Percentiles rank a stretch among this genome's conserved stretches.
Conservation (phyloP, 2,888 invertebrate genomes). For the Thymelicus lineola region DNA sequence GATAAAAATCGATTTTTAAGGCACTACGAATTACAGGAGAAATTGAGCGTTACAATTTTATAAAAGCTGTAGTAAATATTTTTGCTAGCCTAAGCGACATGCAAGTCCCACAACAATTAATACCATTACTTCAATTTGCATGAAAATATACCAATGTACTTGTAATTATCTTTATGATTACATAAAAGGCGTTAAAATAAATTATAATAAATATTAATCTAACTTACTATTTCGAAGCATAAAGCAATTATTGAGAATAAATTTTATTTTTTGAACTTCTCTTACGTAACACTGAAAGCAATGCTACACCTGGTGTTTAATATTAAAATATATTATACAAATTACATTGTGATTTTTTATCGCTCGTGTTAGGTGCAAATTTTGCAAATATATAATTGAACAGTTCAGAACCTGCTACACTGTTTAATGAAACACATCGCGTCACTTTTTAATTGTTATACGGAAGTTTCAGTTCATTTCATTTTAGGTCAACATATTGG, state of each 20-base stretch:
- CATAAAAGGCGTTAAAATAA: not conserved
- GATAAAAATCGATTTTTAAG: conserved; percentile 8
- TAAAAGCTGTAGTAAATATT: not conserved
- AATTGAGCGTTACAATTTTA: not conserved
- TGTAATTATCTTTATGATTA: not conserved
- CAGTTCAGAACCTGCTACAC: conserved; percentile 77
- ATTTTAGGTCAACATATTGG: not conserved
- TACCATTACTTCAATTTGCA: conserved; percentile 31
- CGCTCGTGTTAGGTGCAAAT: conserved; percentile 77
- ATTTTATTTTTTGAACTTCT: conserved; percentile 44
- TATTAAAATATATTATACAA: conserved; percentile 64
- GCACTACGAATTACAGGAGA: not conserved
- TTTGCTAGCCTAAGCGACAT: not conserved
- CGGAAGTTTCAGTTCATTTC: not conserved
- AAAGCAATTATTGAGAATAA: conserved; percentile 61
- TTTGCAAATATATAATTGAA: conserved; percentile 70
- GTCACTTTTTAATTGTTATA: conserved; percentile 11
- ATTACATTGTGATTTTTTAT: conserved; percentile 80
- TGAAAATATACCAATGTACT: conserved; percentile 23
- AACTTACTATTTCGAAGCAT: conserved; percentile 72
- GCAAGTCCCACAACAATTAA: conserved; percentile 3
- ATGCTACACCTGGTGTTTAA: conserved; percentile 68
- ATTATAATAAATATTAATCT: conserved; percentile 24
- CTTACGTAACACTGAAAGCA: conserved; percentile 65
- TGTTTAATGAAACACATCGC: conserved; percentile 62